Conservation (phyloP, 2,113 vertebrate genomes). For the Corydoras maculifer region DNA sequence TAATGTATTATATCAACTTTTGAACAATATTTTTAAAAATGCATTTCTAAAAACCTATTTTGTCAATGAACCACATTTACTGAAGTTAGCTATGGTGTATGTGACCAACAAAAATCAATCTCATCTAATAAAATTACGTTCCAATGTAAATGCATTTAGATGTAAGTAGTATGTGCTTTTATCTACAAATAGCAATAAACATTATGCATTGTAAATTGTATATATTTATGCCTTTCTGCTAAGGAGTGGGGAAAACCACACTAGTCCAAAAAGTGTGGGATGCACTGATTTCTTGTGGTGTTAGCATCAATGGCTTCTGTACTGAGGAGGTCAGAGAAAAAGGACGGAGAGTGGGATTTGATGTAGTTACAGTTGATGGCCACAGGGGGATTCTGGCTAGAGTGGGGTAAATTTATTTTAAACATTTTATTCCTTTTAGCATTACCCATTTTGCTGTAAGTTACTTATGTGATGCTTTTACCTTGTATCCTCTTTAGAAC, state of each 20-base stretch:
- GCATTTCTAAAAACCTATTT: too few species aligned
- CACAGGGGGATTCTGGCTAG: conserved; percentile 78
- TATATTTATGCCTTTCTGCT: neutral
- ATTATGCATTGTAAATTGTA: too few species aligned
- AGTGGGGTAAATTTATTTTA: conserved; percentile 67
- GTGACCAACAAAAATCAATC: too few species aligned
- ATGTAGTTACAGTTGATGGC: conserved; percentile 85
- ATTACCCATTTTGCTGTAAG: neutral
- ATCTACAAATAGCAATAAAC: too few species aligned
- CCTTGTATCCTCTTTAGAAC: conserved; percentile 35
- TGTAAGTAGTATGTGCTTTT: too few species aligned
- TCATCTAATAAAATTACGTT: too few species aligned
- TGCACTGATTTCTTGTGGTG: conserved; percentile 64
- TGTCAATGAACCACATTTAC: too few species aligned
- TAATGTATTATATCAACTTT: too few species aligned
- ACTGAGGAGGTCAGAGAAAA: conserved; percentile 87
- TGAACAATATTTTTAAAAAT: too few species aligned
- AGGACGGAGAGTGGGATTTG: conserved; percentile 85
- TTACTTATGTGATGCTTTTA: conserved; percentile 28
- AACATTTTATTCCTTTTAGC: too few species aligned
- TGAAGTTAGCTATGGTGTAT: too few species aligned
- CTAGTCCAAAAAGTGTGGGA: conserved; percentile 82
- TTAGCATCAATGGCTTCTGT: conserved; percentile 83
- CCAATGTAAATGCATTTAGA: too few species aligned
- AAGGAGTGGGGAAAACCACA: conserved; percentile 93